phyloP scores from a whole-genome alignment of 2,888 invertebrate species.

The Sinopyrophorus schimmeli region DNA sequence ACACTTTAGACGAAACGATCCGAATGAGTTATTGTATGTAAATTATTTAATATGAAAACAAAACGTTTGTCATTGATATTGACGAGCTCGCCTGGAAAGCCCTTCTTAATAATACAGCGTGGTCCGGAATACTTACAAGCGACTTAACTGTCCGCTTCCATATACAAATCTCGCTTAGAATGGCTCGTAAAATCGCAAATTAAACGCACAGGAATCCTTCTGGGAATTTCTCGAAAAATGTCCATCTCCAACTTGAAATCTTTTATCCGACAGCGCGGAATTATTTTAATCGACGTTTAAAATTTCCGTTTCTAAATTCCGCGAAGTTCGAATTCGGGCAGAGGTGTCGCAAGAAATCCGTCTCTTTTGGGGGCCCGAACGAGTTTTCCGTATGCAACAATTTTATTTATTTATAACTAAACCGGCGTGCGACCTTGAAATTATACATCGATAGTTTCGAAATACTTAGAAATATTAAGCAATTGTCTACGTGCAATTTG shows the following conservation, averaged over 20 bases:
- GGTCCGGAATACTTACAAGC: conserved; percentile 1
- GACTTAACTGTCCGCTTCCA: no score
- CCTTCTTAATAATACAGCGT: conserved; percentile 6
- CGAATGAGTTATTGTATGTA: conserved; percentile 36
- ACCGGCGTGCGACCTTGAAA: conserved; percentile 10
- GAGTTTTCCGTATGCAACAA: conserved; percentile 5
- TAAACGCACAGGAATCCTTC: background rate
- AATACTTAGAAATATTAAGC: conserved; percentile 3
- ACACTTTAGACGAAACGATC: conserved; percentile 25
- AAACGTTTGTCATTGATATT: conserved; percentile 25
- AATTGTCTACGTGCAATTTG: conserved; percentile 15
- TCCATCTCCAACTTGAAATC: no score
- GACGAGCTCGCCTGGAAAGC: conserved; percentile 16
- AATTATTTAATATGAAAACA: conserved; percentile 32
- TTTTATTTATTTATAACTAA: conserved; percentile 4
- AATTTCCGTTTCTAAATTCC: no score
- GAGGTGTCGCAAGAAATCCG: no score
- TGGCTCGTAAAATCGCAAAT: background rate
- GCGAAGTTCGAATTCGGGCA: no score
- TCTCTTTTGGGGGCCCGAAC: no score
- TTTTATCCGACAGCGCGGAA: conserved; percentile 12
- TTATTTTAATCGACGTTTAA: conserved; percentile 20
- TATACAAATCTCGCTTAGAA: no score
- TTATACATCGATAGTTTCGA: conserved; percentile 13
- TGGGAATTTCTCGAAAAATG: no score